Evolutionary conservation across 2,113 vertebrate species (phyloP).

Genomic region (Acrocephalus kingi): DNA sequence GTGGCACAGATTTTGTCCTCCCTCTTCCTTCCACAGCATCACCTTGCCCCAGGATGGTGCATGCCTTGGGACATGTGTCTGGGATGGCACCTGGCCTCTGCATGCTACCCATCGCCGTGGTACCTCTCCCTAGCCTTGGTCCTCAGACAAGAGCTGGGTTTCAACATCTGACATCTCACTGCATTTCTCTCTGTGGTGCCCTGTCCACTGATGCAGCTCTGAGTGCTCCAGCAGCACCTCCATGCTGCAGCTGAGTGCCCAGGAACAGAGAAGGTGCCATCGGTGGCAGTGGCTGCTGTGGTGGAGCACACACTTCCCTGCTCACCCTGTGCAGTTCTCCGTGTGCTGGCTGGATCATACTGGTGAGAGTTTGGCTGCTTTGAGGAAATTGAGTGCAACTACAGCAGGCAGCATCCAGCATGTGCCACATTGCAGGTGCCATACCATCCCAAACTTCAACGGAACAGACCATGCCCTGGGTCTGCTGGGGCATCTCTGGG

Average conservation of each 20-base stretch:
- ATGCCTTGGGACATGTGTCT: neutral
- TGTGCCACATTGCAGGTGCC: neutral
- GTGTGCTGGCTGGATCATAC: accelerated
- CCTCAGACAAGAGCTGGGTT: neutral
- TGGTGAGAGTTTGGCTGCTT: neutral
- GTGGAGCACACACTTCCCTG: accelerated
- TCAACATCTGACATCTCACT: neutral
- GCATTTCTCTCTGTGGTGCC: neutral
- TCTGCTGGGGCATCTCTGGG: neutral
- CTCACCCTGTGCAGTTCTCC: accelerated
- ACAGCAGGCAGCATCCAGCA: neutral
- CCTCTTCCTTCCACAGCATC: neutral
- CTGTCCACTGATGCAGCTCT: neutral
- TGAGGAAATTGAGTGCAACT: neutral
- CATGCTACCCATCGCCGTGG: accelerated
- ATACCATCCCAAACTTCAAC: neutral
- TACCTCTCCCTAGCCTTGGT: neutral
- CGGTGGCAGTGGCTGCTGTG: neutral
- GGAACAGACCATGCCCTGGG: neutral
- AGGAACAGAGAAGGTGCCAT: accelerated
- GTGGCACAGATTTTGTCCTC: neutral
- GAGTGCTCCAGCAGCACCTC: neutral
- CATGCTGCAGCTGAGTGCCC: neutral
- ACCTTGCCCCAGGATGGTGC: neutral
- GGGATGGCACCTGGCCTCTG: neutral